A percentile compares a stretch with the other conserved stretches of the same genome.
These are phyloP conservation scores for Petaurus breviceps DNA, from an alignment of 2,113 vertebrate species.

Conservation along the genomic window DNA sequence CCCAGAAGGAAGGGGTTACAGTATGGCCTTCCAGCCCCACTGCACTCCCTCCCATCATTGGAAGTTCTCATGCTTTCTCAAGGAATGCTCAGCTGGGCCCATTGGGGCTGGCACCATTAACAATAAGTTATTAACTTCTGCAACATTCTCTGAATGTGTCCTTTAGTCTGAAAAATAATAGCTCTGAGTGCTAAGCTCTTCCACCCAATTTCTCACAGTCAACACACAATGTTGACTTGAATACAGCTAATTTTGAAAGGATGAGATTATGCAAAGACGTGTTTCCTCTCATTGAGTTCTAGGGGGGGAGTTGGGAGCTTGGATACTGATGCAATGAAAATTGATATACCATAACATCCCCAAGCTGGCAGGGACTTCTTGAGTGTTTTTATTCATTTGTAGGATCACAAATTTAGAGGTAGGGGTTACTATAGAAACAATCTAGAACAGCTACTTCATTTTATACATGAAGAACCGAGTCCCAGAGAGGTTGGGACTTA, in stretches of 20 bases:
- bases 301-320: not conserved
- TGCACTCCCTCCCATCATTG: not conserved
- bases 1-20: not conserved
- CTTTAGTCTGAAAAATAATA: constrained; percentile 39
- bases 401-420: not conserved
- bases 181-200: constrained; percentile 29
- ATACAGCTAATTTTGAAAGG: constrained; percentile 57
- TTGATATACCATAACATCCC: not conserved
- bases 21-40: not conserved
- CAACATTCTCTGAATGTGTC: not conserved
- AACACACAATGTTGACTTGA: constrained; percentile 38
- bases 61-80: not conserved
- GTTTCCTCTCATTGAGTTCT: constrained; percentile 3
- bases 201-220: constrained; percentile 24
- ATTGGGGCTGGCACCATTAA: not conserved
- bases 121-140: not conserved
- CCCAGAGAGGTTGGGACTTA: not conserved
- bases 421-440: not conserved
- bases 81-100: not conserved
- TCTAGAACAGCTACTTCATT: not conserved
- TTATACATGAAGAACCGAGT: not conserved
- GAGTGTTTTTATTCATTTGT: not conserved
- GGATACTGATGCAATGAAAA: not conserved
- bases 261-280: not conserved
- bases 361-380: not conserved